phyloP scores from a whole-genome alignment of 2,113 vertebrate genomes.

The Sclerurus mexicanus region DNA sequence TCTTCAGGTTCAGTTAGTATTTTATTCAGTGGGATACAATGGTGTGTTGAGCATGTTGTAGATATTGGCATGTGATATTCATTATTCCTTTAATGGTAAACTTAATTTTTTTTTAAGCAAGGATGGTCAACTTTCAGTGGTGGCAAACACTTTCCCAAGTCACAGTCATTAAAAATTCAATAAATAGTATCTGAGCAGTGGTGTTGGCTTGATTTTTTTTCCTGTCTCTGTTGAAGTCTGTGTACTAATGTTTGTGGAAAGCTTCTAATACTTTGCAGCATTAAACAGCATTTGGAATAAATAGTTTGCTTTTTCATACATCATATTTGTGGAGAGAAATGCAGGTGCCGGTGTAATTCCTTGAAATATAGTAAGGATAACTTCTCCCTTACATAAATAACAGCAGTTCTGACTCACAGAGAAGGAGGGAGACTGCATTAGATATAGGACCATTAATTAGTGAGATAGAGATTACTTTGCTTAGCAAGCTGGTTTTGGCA shows the following conservation, averaged over 20 bases:
- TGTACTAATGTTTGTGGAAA: neutral
- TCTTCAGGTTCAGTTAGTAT: neutral
- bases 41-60: neutral
- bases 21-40: neutral
- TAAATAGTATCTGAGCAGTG: neutral
- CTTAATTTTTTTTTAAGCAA: neutral
- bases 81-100: neutral
- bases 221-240: neutral
- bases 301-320: neutral
- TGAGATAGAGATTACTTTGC: neutral
- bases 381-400: neutral
- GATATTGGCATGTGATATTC: neutral
- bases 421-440: neutral
- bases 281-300: conserved; percentile 18
- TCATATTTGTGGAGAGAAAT: neutral
- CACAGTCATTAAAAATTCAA: neutral
- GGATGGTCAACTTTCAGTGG: neutral
- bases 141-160: neutral
- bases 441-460: neutral
- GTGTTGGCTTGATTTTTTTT: neutral
- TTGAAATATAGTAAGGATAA: neutral
- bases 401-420: neutral
- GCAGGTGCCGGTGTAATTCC: neutral
- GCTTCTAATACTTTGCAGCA: neutral
- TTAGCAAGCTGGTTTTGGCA: neutral